Evolutionary conservation across 2,888 invertebrate species (phyloP).

Genomic region (Parnassius glacialis): DNA sequence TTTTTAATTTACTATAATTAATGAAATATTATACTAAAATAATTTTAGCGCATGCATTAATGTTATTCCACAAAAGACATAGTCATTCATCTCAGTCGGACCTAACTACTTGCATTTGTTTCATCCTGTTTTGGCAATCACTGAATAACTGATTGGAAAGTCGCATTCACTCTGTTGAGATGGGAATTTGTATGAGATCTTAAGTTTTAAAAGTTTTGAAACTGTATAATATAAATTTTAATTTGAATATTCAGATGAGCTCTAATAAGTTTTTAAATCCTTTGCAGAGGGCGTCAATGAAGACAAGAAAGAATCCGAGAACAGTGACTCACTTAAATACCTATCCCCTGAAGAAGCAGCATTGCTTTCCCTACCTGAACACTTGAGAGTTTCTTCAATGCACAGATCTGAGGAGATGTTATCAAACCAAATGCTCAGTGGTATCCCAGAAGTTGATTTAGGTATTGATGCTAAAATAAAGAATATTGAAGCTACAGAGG

Average conservation of each 20-base stretch:
- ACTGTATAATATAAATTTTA: neutral
- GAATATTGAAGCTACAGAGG: slow-evolving; percentile 99
- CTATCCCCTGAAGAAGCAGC: slow-evolving; percentile 95
- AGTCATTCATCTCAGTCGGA: no score
- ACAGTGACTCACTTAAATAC: slow-evolving; percentile 81
- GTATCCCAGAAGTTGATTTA: slow-evolving; percentile 99
- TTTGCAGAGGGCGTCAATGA: slow-evolving; percentile 55
- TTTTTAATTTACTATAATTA: no score
- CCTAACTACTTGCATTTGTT: no score
- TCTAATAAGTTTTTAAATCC: neutral
- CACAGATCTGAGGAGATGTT: slow-evolving; percentile 98
- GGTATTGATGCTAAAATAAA: slow-evolving; percentile 99
- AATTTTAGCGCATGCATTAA: no score
- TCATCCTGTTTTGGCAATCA: no score
- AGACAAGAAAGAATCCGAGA: slow-evolving; percentile 68
- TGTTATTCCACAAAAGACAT: no score
- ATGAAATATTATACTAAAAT: no score
- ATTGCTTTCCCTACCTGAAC: slow-evolving; percentile 92
- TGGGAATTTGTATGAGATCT: no score
- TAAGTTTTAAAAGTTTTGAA: no score
- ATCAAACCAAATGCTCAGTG: slow-evolving; percentile 99
- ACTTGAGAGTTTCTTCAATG: slow-evolving; percentile 91
- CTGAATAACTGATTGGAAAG: no score
- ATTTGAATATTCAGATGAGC: neutral
- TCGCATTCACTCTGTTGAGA: no score